A percentile compares a stretch with the other conserved stretches of the same genome.
These are phyloP conservation scores for Marisa cornuarietis DNA, from an alignment of 1,140 invertebrate genomes.

Conservation along the genomic window DNA sequence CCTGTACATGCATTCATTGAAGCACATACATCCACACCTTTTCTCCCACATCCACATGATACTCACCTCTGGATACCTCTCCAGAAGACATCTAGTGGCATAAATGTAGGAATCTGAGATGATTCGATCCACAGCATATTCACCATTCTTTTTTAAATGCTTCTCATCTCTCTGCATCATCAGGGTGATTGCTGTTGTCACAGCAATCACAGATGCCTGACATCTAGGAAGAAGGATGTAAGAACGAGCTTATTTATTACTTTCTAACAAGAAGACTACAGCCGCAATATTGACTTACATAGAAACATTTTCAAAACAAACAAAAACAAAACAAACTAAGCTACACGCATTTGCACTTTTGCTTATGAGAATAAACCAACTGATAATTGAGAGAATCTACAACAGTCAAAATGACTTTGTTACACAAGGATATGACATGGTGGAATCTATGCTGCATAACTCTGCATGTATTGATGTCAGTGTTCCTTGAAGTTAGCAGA, in stretches of 20 bases:
- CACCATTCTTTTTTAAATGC: constrained; percentile 55
- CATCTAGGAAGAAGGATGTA: constrained; percentile 42
- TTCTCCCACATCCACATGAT: too few species aligned
- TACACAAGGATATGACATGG: neutral
- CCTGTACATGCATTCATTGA: neutral
- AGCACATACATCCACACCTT: neutral
- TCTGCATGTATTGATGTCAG: neutral
- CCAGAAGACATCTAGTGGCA: constrained; percentile 46
- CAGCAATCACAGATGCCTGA: constrained; percentile 58
- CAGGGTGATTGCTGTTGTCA: constrained; percentile 54
- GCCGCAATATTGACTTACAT: too few species aligned
- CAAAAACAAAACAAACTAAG: too few species aligned
- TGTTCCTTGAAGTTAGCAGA: neutral
- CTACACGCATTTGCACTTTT: too few species aligned
- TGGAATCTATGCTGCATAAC: neutral
- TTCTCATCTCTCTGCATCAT: constrained; percentile 56
- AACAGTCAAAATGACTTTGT: neutral
- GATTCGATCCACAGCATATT: constrained; percentile 50
- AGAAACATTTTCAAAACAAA: too few species aligned
- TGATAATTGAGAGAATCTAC: too few species aligned
- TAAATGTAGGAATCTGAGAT: constrained; percentile 52
- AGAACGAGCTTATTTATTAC: too few species aligned
- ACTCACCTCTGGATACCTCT: constrained; percentile 45
- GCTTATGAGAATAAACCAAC: too few species aligned
- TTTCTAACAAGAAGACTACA: too few species aligned